Evolutionary conservation across 2,797 vertebrate genomes (phyloP).

Genomic region (Arctocebus calabarensis): DNA sequence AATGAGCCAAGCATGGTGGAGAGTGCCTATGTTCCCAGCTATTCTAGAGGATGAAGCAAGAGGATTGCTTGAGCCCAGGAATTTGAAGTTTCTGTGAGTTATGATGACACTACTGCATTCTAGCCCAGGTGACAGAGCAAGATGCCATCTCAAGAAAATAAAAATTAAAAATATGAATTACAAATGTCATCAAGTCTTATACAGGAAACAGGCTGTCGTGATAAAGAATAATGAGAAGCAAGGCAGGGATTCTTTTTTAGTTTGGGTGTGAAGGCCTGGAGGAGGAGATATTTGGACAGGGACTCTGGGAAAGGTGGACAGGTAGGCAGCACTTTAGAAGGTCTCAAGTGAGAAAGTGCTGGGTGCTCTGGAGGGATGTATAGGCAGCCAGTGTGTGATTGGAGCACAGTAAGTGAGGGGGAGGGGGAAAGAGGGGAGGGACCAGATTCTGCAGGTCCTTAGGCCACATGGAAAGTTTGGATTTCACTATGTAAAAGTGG

Average conservation of each 20-base stretch:
- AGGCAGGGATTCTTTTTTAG: neutral
- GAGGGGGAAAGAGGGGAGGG: neutral
- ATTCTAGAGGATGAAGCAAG: neutral
- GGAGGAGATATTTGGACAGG: neutral
- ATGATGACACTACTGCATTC: neutral
- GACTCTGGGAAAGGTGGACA: neutral
- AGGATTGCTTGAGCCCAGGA: neutral
- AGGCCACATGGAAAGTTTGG: neutral
- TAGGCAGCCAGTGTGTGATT: neutral
- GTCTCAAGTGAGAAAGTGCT: neutral
- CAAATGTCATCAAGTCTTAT: neutral
- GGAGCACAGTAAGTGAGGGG: neutral
- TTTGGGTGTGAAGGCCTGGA: neutral
- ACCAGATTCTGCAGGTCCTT: neutral
- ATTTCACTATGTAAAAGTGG: neutral
- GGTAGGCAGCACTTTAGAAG: neutral
- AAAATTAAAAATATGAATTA: neutral
- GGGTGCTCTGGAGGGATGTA: neutral
- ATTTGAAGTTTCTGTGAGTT: neutral
- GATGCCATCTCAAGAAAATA: neutral
- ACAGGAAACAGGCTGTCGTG: neutral
- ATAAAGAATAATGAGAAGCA: neutral
- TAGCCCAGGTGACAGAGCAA: neutral
- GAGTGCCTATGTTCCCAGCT: neutral
- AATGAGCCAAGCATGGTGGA: neutral